Evolutionary conservation across 2,888 invertebrate species (phyloP), one percentile per base, ranked within the genome.

Genomic region (Xestobium rufovillosum): DNA sequence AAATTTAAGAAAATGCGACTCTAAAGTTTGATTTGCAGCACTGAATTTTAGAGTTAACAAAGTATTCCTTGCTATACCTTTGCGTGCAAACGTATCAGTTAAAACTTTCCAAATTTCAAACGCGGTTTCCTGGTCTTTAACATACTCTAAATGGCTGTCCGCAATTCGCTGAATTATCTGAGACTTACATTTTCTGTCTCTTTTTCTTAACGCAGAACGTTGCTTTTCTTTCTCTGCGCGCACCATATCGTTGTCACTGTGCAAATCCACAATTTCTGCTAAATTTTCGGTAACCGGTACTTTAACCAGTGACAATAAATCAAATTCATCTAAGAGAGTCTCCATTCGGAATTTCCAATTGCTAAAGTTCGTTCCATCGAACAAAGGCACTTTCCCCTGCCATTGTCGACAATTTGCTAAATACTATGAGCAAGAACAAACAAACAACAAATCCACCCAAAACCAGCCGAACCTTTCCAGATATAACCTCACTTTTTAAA

Each of bases 101-200:
- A 52, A 31, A 3, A 34, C 27, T 31, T 36, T 34, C 50, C 48
- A 53, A 12, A 51, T 42, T 8, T 52, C 45, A 31, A 47, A 48
- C 12, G 50, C 43, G 3, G 44, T 52, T 19, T 34, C 35, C 28
- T 44, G 41, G 11, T 53, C 50, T 37, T 51, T 51, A 2, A 45
- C 49, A 25, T 52, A 56, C 39, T 54, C 54, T 30, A 54, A 36
- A 25, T 53, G 50, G 31, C 41, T 50, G 32, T 53, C 51, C 3
- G 50, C 44, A 14, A 52, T 48, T 3, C 48, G 34, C 34, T 51
- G 50, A 10, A 52, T 38, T 12, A 53, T 47, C 25, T 44, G 43
- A 4, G 50, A 51, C 16, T 45, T 51, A 32, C 49, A 51, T 34
- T 50, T 46, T 29, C 40, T 28, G 23, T 50, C 36, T 25, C 14